These are phyloP conservation scores for Actinia tenebrosa DNA, from an alignment of 64 coral and sea anemone genomes.

Conservation along the genomic window DNA sequence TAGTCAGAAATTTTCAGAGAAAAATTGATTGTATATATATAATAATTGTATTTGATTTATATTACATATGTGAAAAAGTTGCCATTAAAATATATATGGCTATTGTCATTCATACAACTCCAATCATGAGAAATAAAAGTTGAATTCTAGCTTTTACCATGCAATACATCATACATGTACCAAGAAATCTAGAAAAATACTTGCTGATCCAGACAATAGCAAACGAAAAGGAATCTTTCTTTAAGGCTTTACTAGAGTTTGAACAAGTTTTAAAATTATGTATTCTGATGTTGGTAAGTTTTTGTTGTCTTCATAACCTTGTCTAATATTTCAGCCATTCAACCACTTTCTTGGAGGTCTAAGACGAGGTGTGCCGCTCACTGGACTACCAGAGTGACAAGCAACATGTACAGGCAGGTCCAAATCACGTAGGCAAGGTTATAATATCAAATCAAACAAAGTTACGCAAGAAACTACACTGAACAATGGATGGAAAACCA, in stretches of 20 bases:
- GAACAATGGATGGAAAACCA: constrained; percentile 16
- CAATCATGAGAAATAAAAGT: not conserved
- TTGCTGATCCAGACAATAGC: not conserved
- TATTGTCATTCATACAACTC: not conserved
- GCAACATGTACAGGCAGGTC: constrained; percentile 36
- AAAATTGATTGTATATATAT: too few species aligned
- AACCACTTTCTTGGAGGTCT: constrained; percentile 12
- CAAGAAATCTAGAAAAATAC: not conserved
- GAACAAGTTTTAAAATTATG: not conserved
- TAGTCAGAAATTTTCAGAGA: too few species aligned
- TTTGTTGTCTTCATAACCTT: constrained; percentile 30
- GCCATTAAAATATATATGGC: too few species aligned
- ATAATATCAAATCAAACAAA: not conserved
- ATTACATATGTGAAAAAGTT: too few species aligned
- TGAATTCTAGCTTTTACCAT: not conserved
- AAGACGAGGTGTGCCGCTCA: not conserved
- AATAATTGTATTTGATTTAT: too few species aligned
- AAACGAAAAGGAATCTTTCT: not conserved
- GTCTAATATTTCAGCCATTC: constrained; percentile 37
- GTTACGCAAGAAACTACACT: constrained; percentile 12
- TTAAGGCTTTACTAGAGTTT: not conserved
- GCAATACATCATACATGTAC: not conserved
- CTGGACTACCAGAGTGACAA: not conserved
- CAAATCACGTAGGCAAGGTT: constrained; percentile 29
- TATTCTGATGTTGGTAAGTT: constrained; percentile 20